Evolutionary conservation across 2,113 vertebrate genomes (phyloP).

Genomic region (Trochalopteron elliotii): DNA sequence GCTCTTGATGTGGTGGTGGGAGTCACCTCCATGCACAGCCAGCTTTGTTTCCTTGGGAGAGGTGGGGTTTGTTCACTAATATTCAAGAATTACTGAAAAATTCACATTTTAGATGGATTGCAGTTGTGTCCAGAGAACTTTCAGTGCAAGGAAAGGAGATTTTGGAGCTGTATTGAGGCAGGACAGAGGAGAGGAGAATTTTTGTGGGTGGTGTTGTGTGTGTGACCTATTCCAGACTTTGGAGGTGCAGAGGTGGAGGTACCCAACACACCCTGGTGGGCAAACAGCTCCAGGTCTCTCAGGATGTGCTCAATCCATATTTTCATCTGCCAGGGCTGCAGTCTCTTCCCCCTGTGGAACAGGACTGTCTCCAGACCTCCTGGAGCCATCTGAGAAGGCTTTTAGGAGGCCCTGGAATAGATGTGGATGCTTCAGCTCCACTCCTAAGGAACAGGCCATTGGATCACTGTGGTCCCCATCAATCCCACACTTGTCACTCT

Average conservation of each 20-base stretch:
- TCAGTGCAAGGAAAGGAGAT: background rate
- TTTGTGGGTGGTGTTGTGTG: background rate
- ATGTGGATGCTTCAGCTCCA: background rate
- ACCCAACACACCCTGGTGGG: background rate
- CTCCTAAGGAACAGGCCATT: background rate
- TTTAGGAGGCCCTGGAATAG: background rate
- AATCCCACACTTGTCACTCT: background rate
- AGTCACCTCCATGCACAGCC: background rate
- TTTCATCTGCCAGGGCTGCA: background rate
- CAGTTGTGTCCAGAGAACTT: background rate
- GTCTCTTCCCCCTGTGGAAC: background rate
- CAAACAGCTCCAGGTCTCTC: background rate
- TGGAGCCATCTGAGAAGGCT: background rate
- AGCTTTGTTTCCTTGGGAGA: background rate
- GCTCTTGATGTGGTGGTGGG: background rate
- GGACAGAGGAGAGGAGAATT: background rate
- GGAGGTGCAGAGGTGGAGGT: background rate
- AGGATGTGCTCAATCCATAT: rapidly evolving
- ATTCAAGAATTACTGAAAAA: background rate
- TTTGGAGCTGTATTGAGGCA: background rate
- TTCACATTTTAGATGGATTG: background rate
- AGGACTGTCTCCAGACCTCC: background rate
- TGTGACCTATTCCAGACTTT: background rate
- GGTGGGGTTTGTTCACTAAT: background rate
- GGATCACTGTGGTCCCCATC: background rate